Conservation (phyloP, 1,140 invertebrate genomes). For the Papilio polytes region DNA sequence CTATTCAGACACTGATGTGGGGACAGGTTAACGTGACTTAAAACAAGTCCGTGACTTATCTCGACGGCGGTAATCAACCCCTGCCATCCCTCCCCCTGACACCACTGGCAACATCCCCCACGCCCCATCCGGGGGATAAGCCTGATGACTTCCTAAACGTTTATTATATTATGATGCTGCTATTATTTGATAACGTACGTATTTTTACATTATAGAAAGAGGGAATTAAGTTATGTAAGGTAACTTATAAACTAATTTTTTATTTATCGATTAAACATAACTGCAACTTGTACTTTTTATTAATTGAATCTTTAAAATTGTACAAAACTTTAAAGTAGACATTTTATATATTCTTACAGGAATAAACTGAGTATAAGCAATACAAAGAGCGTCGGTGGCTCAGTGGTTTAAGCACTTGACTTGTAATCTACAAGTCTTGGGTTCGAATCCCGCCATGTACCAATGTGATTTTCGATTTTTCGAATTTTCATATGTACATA, state of each 20-base stretch:
- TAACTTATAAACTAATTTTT: background rate
- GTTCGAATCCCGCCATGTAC: too few relatives aligned
- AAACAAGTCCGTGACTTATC: conserved; percentile 19
- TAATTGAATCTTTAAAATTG: too few relatives aligned
- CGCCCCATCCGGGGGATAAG: background rate
- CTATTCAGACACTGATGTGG: conserved; percentile 2
- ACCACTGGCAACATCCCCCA: background rate
- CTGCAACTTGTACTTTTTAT: too few relatives aligned
- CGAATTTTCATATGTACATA: too few relatives aligned
- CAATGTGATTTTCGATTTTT: too few relatives aligned
- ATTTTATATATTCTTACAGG: too few relatives aligned
- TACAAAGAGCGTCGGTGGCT: too few relatives aligned
- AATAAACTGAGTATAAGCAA: too few relatives aligned
- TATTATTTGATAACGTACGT: conserved; percentile 13
- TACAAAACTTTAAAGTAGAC: too few relatives aligned
- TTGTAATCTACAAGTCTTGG: too few relatives aligned
- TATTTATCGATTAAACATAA: too few relatives aligned
- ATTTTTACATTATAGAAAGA: background rate
- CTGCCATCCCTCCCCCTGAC: background rate
- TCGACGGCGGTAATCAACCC: conserved; percentile 2
- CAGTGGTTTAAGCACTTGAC: too few relatives aligned
- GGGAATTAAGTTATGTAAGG: background rate
- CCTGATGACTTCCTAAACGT: conserved; percentile 18
- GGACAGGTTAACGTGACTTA: conserved; percentile 26
- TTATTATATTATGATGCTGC: conserved; percentile 19